Evolutionary conservation across 2,888 invertebrate species (phyloP), one percentile per base, ranked within the genome.

Genomic region (Agrilus mali): DNA sequence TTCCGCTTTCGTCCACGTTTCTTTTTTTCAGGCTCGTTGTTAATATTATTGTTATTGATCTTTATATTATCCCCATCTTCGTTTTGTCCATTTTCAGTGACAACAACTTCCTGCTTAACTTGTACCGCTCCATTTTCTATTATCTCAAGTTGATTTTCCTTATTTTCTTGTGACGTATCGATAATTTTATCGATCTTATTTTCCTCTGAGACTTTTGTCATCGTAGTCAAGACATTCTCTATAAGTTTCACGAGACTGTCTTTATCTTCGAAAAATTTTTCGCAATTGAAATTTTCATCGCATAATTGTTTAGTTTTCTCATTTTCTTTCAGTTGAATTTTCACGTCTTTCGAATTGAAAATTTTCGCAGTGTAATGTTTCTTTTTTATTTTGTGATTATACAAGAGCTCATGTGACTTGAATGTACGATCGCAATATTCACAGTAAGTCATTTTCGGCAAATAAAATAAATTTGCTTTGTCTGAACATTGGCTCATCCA

Each of bases 361-460:
- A 59, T 53, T 48, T 65, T 71, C 38, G 60, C 66, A 46, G 53
- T 65, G 50, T 63, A 70, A 58, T 66, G 68, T 41, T 63, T 73
- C 64, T 64, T 68, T 60, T 72, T 69, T 36, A 74, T 73, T 52
- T 72, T 74, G 47, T 76, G 75, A 36, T 72, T 73, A 52, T 73
- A 73, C n/a, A 78, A 66, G 3, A 68, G 53, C 27, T 72, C 69
- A 41, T 72, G 62, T 12, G 71, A 70, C 50, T 71, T 72, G 48
- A 69, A 69, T 2, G 70, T 70, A 15, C 68, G 61, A 47, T 69
- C 66, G 44, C 72, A 72, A 34, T 65, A 59, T 48, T 70, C 67
- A 51, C 72, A 72, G 14, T 66, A 61, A 10, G 67, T 67, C 34
- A 66, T 55, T 41, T 66, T 67, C 2, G 68, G 63, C 2, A 72